phyloP scores from a whole-genome alignment of 2,888 invertebrate species.

The Trissonchulus latispiculum region DNA sequence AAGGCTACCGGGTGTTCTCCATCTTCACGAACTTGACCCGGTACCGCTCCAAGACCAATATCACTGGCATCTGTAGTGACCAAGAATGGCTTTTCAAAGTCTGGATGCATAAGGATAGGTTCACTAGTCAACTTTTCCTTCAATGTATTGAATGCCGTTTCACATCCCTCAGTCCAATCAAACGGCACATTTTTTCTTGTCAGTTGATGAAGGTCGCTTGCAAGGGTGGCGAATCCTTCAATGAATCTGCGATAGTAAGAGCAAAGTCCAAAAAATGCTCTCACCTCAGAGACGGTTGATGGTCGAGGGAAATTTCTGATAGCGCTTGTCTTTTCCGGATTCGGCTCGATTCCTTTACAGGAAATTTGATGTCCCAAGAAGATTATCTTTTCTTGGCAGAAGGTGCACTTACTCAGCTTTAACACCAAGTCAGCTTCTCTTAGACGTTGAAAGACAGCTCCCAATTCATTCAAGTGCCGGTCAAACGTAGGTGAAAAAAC shows the following conservation, averaged over 20 bases:
- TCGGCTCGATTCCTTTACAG: neutral
- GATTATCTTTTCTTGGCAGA: neutral
- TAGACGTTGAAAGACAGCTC: neutral
- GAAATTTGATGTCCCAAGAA: neutral
- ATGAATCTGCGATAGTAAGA: neutral
- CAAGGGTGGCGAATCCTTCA: neutral
- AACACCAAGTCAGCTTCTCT: neutral
- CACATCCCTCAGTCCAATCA: neutral
- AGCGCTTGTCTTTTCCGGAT: neutral
- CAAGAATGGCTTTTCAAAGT: neutral
- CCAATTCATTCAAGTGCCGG: neutral
- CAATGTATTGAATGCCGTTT: neutral
- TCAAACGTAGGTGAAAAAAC: neutral
- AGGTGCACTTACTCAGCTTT: neutral
- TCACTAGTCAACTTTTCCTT: neutral
- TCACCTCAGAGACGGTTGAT: neutral
- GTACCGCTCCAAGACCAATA: neutral
- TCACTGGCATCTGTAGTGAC: neutral
- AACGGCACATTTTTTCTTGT: neutral
- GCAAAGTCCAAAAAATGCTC: neutral
- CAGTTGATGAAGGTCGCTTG: neutral
- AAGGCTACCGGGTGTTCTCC: neutral
- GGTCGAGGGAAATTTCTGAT: neutral
- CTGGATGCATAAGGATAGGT: neutral
- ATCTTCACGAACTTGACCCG: neutral